Conservation (phyloP, 2,888 invertebrate species). For the Brachypalpus laphriformis region DNA sequence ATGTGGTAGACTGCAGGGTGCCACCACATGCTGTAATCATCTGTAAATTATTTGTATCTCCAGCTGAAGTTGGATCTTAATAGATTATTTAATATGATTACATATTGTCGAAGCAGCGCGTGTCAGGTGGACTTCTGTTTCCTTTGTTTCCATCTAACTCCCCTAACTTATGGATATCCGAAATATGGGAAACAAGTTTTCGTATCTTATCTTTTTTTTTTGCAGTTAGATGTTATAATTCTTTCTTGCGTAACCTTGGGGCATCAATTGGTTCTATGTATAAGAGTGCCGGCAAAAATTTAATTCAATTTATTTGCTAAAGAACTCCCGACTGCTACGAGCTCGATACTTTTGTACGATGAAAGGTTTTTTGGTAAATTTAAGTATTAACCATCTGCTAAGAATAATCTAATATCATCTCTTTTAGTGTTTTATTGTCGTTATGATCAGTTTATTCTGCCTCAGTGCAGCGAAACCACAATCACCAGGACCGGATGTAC, state of each 20-base stretch:
- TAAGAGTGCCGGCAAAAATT: constrained; percentile 15
- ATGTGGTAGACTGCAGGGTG: constrained; percentile 4
- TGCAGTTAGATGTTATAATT: background rate
- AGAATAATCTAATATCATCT: background rate
- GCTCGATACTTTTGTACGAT: constrained; percentile 2
- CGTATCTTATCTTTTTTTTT: background rate
- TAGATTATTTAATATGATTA: background rate
- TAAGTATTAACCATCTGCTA: background rate
- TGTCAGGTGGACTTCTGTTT: constrained; percentile 2
- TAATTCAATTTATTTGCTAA: constrained; percentile 26
- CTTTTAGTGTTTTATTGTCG: constrained; percentile 31
- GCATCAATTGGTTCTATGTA: constrained; percentile 16
- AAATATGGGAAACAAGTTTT: constrained; percentile 23
- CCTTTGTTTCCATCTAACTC: background rate
- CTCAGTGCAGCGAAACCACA: constrained; percentile 34
- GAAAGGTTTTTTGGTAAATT: constrained; percentile 47
- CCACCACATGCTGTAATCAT: background rate
- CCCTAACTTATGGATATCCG: background rate
- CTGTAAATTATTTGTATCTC: background rate
- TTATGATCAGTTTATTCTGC: constrained; percentile 26
- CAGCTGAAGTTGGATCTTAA: background rate
- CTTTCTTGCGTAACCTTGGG: constrained; percentile 30
- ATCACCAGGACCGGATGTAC: constrained; percentile 17
- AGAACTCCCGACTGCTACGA: background rate
- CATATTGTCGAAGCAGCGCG: constrained; percentile 8